phyloP scores from a whole-genome alignment of 2,113 vertebrate species.

The Amblyornis subalaris region DNA sequence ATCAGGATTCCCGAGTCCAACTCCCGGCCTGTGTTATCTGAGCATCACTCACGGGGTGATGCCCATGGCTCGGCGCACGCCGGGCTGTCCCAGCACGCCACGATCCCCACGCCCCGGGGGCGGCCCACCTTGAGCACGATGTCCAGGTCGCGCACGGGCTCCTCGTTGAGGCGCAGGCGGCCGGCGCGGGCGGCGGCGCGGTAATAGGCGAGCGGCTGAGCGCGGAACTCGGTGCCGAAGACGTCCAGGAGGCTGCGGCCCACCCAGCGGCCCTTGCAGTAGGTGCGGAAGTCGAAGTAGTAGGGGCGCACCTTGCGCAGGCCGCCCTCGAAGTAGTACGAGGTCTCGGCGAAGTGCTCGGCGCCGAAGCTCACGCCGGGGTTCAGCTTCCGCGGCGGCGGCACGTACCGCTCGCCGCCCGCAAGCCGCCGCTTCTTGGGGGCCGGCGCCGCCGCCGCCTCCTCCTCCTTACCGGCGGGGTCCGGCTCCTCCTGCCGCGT shows the following conservation, averaged over 20 bases:
- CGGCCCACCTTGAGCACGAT: constrained; percentile 85
- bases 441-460: not conserved
- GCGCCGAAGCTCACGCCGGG: constrained; percentile 83
- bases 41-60: not conserved
- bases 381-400: constrained; percentile 86
- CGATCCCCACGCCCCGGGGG: accelerated
- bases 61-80: not conserved
- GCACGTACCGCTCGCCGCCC: constrained; percentile 80
- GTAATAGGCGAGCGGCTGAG: constrained; percentile 85
- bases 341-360: constrained; percentile 89
- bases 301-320: constrained; percentile 92
- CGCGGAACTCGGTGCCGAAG: constrained; percentile 87
- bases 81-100: too few species aligned
- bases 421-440: not conserved
- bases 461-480: not conserved
- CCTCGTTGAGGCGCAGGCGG: constrained; percentile 87
- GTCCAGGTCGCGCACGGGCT: constrained; percentile 79
- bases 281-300: constrained; percentile 90
- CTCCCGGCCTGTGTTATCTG: not conserved
- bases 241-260: constrained; percentile 87
- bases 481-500: not conserved
- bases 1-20: not conserved
- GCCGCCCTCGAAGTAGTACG: constrained; percentile 89
- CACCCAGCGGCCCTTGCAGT: constrained; percentile 97
- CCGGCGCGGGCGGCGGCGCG: constrained; percentile 78